These are phyloP conservation scores for Scolanthus callimorphus DNA, from an alignment of 92 coral and sea anemone genomes.

Conservation along the genomic window DNA sequence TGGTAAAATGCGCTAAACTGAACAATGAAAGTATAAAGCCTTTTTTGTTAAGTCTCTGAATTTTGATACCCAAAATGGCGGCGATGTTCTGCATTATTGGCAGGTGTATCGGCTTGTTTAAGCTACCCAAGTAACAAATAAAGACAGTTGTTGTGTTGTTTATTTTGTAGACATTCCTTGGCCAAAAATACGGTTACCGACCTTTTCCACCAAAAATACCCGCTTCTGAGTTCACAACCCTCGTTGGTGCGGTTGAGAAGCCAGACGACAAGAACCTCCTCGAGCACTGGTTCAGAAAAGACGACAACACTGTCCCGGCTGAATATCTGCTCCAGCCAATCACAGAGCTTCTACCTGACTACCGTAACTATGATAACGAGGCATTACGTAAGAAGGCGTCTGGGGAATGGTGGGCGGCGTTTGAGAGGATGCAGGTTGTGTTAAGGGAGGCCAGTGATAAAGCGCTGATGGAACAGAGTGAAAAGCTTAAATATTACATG, in stretches of 20 bases:
- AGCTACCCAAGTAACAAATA: too few species aligned
- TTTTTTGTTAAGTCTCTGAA: too few species aligned
- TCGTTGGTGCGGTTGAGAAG: constrained; percentile 39
- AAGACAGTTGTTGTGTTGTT: too few species aligned
- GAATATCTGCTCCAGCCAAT: constrained; percentile 81
- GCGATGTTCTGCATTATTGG: too few species aligned
- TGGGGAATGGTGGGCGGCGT: constrained; percentile 72
- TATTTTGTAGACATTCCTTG: constrained; percentile 76
- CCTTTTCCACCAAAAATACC: constrained; percentile 77
- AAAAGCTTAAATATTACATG: constrained; percentile 69
- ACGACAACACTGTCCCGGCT: constrained; percentile 69
- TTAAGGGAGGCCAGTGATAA: constrained; percentile 63
- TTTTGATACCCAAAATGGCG: too few species aligned
- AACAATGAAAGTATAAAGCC: too few species aligned
- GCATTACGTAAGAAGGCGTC: constrained; percentile 75
- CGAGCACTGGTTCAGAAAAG: constrained; percentile 61
- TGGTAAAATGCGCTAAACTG: too few species aligned
- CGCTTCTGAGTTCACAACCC: constrained; percentile 53
- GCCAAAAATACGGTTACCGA: constrained; percentile 89
- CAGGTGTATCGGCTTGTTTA: too few species aligned
- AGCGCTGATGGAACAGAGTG: constrained; percentile 36
- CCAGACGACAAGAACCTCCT: constrained; percentile 41
- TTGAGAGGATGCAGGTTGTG: constrained; percentile 76
- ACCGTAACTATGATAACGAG: constrained; percentile 53
- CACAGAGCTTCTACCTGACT: constrained; percentile 56